Conservation (phyloP, 2,888 invertebrate species). For the Beris morrisii region DNA sequence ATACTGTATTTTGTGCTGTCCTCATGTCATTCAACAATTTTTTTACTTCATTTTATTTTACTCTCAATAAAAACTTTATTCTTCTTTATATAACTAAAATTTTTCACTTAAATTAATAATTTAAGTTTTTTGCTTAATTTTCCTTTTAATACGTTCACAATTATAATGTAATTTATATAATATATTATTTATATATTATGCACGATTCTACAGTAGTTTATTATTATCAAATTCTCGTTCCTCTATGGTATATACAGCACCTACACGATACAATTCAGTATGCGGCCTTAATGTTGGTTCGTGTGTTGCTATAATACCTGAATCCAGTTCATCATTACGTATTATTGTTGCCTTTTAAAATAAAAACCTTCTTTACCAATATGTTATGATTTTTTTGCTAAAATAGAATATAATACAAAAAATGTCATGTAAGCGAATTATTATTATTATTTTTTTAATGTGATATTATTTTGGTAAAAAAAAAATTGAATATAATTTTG, state of each 20-base stretch:
- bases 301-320: conserved; percentile 42
- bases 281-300: conserved; percentile 41
- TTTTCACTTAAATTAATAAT: no score
- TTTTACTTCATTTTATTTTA: no score
- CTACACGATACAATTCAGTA: conserved; percentile 41
- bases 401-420: conserved; percentile 38
- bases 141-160: no score
- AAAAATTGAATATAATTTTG: not conserved
- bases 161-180: conserved; percentile 4
- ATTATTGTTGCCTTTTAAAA: conserved; percentile 58
- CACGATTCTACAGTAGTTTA: conserved; percentile 36
- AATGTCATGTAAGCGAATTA: conserved; percentile 39
- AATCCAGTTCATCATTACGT: conserved; percentile 56
- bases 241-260: conserved; percentile 41
- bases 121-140: no score
- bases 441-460: conserved; percentile 22
- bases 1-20: no score
- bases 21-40: no score
- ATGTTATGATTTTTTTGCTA: conserved; percentile 57
- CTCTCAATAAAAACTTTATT: no score
- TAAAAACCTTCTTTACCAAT: conserved; percentile 58
- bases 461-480: not conserved
- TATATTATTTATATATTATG: conserved; percentile 1
- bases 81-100: no score
- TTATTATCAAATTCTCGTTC: conserved; percentile 40